Base-by-base conservation (phyloP, 2,888 invertebrate species). In the Brassicogethes aeneus region DNA sequence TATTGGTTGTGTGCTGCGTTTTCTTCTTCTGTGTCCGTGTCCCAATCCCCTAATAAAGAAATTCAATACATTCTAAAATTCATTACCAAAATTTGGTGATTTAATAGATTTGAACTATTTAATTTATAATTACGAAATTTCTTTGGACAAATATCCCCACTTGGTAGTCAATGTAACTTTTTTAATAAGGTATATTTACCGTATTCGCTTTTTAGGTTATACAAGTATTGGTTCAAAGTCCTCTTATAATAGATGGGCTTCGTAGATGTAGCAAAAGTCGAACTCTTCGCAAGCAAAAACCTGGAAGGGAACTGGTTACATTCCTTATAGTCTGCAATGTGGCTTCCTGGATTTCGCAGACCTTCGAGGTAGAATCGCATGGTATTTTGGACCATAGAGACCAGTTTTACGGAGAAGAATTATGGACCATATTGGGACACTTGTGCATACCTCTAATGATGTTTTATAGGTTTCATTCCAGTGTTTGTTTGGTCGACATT, bases 381-480 rank as follows among this genome's bases (percentile, higher is more conserved):
- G 73, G 72, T 40, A 66, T 71, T 31, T 66, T 71, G 45, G 71
- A 74, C 42, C 65, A 71, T 34, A 71, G 82, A 61, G 79, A 81
- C 55, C 72, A 76, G 29, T 83, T 73, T 59, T 85, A 83, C 55
- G 85, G 85, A 15, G 76, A 77, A 53, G 74, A 77, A 2, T 54
- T 79, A 16, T 86, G 85, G 85, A 77, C 80, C 3, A 75, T 86
- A 35, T 69, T 86, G 3, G 81, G 81, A 15, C 85, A 86, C 58
- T 69, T 84, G 56, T 80, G 81, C 23, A 65, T 84, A 8, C 86
- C 86, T 0, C 66, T 86, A 2, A 83, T 81, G 43, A 81, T 85
- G 74, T 85, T 85, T 66, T 86, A 83, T 57, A 70, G 85, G 43
- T 85, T 85, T 60, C 85, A 85, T 57, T 81, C 83, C 1, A 80